Evolutionary conservation across 1,140 invertebrate species (phyloP), one percentile per base, ranked within the genome.

Genomic region (Pararge aegeria): DNA sequence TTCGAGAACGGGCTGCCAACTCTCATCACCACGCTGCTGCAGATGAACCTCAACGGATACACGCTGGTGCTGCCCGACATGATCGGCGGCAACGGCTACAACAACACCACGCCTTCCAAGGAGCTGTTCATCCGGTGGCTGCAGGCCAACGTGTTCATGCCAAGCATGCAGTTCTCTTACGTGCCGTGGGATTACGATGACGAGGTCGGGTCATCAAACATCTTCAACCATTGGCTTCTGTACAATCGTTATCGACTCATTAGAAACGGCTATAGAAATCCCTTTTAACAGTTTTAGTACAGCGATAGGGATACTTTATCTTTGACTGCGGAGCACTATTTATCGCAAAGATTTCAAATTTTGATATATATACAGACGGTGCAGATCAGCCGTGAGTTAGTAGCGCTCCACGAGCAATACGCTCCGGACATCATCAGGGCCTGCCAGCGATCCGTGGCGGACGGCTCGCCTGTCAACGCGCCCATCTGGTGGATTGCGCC

Each of bases 401-500:
- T 94, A 0, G 70, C 91, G 1, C 80, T 97, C 0, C 96, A 97
- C 71, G 90, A 90, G 19, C 65, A 92, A 16, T 94, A 94, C 64
- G 85, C 94, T 0, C 90, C 92, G 4, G 77, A 87, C n/a, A 94
- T 97, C 21, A 70, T 94, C n/a, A 72, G 80, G 16, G 82, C 92
- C 1, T 94, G 94, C 74, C 71, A 92, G 24, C 80, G 92, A 12
- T 90, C 94, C 13, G 90, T 93, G 0, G 44, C 73, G 2, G 91
- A 91, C 2, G 96, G 96, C 55, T 87, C 91, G 13, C 95, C 96
- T 0, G 91, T 96, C 15, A 95, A 97, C 85, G 89, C 95, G 34
- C 96, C 96, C 0, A 91, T 98, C 2, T 98, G 97, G 97, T 98
- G 96, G 96, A 91, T 96, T 0, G 94, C 94, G 54, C 95, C 96